Evolutionary conservation across 2,797 vertebrate species (phyloP).

Genomic region (Leptatherina wallacei): DNA sequence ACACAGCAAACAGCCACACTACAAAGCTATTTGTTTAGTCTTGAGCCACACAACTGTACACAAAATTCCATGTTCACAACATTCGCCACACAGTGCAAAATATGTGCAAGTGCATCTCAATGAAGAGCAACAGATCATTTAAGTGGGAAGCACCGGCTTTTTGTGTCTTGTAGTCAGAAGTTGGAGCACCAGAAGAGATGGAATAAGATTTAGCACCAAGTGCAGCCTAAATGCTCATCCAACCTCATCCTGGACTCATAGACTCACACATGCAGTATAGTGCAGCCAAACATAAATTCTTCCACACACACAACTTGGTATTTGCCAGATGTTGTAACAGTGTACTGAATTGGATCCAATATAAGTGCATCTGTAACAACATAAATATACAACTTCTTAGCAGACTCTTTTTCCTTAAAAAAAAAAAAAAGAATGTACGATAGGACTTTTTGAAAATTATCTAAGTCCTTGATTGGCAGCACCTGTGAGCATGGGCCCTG

Average conservation of each 20-base stretch:
- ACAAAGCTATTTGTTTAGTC: constrained; percentile 13
- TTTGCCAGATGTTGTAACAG: not conserved
- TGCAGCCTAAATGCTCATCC: not conserved
- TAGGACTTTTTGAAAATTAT: too few species aligned
- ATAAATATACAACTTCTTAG: too few species aligned
- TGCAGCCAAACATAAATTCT: not conserved
- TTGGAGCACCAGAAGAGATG: not conserved
- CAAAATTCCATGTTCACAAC: too few species aligned
- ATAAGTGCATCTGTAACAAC: not conserved
- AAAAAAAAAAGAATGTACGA: too few species aligned
- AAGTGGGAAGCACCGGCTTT: not conserved
- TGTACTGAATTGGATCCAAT: not conserved
- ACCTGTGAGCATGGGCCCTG: too few species aligned
- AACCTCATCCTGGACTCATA: not conserved
- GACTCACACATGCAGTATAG: not conserved
- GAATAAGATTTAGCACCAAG: not conserved
- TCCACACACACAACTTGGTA: not conserved
- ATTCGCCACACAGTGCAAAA: not conserved
- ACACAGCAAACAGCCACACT: constrained; percentile 8
- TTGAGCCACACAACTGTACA: too few species aligned
- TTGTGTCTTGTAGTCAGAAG: too few species aligned
- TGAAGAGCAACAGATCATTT: not conserved
- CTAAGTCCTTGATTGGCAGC: too few species aligned
- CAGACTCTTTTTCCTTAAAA: too few species aligned
- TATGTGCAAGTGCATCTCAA: not conserved